Evolutionary conservation across 2,113 vertebrate genomes (phyloP).

Genomic region (Ptyas mucosa): DNA sequence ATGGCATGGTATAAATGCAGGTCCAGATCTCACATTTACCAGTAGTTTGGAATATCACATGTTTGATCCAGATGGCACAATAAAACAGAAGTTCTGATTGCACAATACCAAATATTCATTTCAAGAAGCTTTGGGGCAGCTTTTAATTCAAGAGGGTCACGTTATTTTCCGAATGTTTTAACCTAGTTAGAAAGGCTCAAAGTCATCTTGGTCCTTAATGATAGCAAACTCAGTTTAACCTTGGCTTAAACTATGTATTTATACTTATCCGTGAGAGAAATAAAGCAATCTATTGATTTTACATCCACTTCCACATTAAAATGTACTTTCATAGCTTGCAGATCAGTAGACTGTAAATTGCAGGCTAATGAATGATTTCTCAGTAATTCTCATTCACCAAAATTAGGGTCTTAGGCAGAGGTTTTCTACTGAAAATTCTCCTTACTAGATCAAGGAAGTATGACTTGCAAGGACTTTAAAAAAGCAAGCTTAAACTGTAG

Average conservation of each 20-base stretch:
- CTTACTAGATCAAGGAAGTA: not conserved
- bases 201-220: slow-evolving; percentile 64
- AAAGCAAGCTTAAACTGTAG: not conserved
- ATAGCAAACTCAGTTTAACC: slow-evolving; percentile 66
- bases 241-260: slow-evolving; percentile 69
- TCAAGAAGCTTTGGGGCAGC: slow-evolving; percentile 22
- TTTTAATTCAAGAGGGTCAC: not conserved
- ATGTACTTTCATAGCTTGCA: slow-evolving; percentile 64
- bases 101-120: slow-evolving; percentile 24
- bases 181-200: slow-evolving; percentile 48
- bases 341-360: slow-evolving; percentile 60
- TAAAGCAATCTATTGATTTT: slow-evolving; percentile 72
- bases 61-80: slow-evolving; percentile 37
- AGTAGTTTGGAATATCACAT: slow-evolving; percentile 13
- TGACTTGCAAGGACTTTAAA: not conserved
- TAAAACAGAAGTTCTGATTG: slow-evolving; percentile 33
- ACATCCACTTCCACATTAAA: slow-evolving; percentile 68
- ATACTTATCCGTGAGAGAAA: slow-evolving; percentile 70
- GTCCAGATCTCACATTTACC: slow-evolving; percentile 34
- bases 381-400: slow-evolving; percentile 30
- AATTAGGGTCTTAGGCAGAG: slow-evolving; percentile 35
- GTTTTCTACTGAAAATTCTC: not conserved
- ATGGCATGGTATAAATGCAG: slow-evolving; percentile 23
- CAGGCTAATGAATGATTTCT: slow-evolving; percentile 50
- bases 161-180: slow-evolving; percentile 38